Base-by-base conservation (phyloP, 2,797 vertebrate genomes). In the Arctocebus calabarensis region DNA sequence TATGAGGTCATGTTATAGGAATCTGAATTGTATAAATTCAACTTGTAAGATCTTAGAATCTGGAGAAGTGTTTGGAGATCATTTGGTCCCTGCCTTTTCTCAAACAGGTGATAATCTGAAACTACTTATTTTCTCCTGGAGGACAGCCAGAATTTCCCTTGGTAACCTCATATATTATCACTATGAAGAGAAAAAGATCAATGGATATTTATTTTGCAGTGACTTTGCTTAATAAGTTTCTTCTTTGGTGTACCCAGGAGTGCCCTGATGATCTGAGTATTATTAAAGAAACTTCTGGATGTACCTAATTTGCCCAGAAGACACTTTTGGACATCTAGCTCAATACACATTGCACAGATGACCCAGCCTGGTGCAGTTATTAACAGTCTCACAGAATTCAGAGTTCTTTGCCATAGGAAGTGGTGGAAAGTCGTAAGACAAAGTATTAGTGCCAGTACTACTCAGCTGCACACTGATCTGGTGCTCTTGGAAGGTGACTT, bases 21-120 rank as follows among this genome's bases (percentile, higher is more conserved):
- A 79, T 79, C n/a, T 59, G 78, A 94, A 86, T 88, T 73, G 75
- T 2, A 75, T 92, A 70, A 90, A 92, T 90, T 84, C 45, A 84
- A 61, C 82, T 94, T 66, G 68, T 13, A 77, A 48, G 82, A n/a
- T 71, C 89, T 94, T 64, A 84, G 93, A 90, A 74, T 20, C 1
- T 8, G 27, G 48, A 55, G 34, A 37, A 43, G 5, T 92, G 23
- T 86, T 78, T 55, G 82, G 55, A 77, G 48, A 55, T 74, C 62
- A 66, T 77, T 71, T 87, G 86, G 88, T 37, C 8, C 29, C 61
- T 68, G 29, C 86, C 32, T 93, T 34, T 88, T 90, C 13, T 64
- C n/a, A 70, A 92, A 90, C 12, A 94, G 77, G 61, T 66, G 10
- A 78, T 52, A 27, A 81, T 62, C 22, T 22, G 22, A 88, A 90